These are phyloP conservation scores for Decapterus maruadsi DNA, from an alignment of 2,797 vertebrate species.

Conservation along the genomic window DNA sequence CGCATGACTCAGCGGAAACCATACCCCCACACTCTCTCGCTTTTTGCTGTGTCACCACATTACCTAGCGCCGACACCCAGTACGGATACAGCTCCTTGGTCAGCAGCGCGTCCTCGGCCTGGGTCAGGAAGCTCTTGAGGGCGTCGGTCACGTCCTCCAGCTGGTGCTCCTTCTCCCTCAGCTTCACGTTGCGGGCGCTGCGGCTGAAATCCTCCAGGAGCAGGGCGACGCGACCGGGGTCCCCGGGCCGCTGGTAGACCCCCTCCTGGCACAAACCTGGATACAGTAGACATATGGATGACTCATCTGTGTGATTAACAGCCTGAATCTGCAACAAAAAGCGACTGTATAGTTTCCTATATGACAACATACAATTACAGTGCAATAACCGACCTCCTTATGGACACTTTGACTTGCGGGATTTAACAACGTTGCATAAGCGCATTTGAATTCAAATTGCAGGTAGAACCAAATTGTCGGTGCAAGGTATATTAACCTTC, in stretches of 20 bases:
- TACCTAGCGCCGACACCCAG: slow-evolving; percentile 95
- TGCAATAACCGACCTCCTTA: slow-evolving; percentile 6
- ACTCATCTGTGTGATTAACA: not conserved
- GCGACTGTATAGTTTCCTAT: slow-evolving; percentile 4
- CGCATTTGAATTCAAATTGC: slow-evolving; percentile 61
- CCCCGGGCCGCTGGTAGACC: slow-evolving; percentile 90
- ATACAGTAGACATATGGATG: too few relatives aligned
- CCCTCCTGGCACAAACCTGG: slow-evolving; percentile 92
- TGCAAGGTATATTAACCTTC: slow-evolving; percentile 49
- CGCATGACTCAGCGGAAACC: too few relatives aligned
- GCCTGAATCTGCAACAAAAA: slow-evolving; percentile 3
- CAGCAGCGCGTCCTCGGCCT: slow-evolving; percentile 93
- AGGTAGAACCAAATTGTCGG: slow-evolving; percentile 39
- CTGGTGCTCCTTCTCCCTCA: slow-evolving; percentile 90
- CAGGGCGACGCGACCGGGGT: slow-evolving; percentile 82
- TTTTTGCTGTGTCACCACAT: not conserved
- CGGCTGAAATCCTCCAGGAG: slow-evolving; percentile 92
- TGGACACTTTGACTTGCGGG: slow-evolving; percentile 11
- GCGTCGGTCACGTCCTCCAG: slow-evolving; percentile 94
- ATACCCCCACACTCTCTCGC: too few relatives aligned
- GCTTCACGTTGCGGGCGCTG: slow-evolving; percentile 93
- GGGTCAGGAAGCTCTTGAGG: slow-evolving; percentile 91
- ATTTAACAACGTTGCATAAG: slow-evolving; percentile 50
- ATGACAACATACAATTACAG: slow-evolving; percentile 20
- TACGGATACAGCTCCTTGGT: slow-evolving; percentile 97